phyloP scores from a whole-genome alignment of 2,888 invertebrate genomes.

The Sclerodermus sp. region DNA sequence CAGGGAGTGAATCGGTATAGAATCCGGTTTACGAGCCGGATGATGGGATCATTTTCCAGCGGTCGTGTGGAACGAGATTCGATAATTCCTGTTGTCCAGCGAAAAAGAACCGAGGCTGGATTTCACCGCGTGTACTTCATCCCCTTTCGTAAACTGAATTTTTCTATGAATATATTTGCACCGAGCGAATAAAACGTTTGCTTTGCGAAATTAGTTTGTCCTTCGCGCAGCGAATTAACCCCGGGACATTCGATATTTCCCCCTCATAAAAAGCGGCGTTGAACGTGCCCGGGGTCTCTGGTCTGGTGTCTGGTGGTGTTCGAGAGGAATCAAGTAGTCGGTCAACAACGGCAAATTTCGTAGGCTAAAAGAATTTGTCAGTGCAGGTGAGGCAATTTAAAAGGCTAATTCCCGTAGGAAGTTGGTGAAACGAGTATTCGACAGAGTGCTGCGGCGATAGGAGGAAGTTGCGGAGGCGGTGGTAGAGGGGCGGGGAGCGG shows the following conservation, averaged over 20 bases:
- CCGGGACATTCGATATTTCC: too few species aligned
- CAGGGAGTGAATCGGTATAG: conserved; percentile 35
- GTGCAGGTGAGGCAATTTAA: conserved; percentile 54
- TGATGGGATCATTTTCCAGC: conserved; percentile 28
- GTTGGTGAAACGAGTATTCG: conserved; percentile 29
- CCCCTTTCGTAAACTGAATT: too few species aligned
- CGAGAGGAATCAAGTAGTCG: conserved; percentile 12
- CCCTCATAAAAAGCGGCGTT: too few species aligned
- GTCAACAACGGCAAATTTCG: conserved; percentile 1
- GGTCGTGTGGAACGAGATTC: conserved; percentile 5
- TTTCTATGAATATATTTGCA: too few species aligned
- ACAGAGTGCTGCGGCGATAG: neutral
- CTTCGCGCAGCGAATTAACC: too few species aligned
- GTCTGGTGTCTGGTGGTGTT: too few species aligned
- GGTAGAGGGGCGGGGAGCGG: conserved; percentile 11
- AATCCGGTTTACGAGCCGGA: conserved; percentile 46
- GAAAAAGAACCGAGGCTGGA: neutral
- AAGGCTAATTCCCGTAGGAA: conserved; percentile 53
- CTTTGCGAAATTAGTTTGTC: too few species aligned
- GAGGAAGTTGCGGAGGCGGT: neutral
- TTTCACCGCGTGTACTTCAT: neutral
- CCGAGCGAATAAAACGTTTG: too few species aligned
- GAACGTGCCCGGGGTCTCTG: too few species aligned
- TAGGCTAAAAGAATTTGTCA: conserved; percentile 7
- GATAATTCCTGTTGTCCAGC: conserved; percentile 8